Base-by-base conservation (phyloP, 2,797 vertebrate genomes). In the Bucorvus abyssinicus region DNA sequence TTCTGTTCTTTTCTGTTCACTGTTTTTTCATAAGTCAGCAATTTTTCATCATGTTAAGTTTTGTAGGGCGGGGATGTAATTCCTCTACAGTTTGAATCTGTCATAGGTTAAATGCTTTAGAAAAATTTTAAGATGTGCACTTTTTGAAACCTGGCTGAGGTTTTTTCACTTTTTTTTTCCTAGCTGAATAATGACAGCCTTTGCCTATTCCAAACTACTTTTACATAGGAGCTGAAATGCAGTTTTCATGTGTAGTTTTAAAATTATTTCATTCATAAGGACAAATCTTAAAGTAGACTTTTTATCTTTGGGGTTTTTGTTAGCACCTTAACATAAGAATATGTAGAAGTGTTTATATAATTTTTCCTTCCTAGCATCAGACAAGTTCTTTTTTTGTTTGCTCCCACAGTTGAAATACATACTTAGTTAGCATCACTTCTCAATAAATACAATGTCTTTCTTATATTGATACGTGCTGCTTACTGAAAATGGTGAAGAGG, bases 241-340 rank as follows among this genome's bases (percentile, higher is more conserved):
- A 50, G 11, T 71, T 92, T 68, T 75, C 7, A 0, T 52, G 4
- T 68, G 19, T 82, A 23, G 26, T 64, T 71, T 56, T 60, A 47
- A 53, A 90, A 32, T 63, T 74, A 24, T 6, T 91, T 93, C 40
- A 75, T 4, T 67, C 26, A 14, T 19, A 45, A 67, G 40, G 7
- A 56, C 18, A 92, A 75, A 69, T 61, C 27, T 61, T 53, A 9
- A 64, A 36, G 16, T 61, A 49, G 79, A 34, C 44, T 30, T 84
- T 49, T 69, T 77, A 7, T 49, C 27, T 64, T 40, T 9, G 21
- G 21, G 11, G 2, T 9, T 75, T 69, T 82, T 64, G 6, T 44
- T 89, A 67, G 22, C 23, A 30, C 3, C 1, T 89, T n/a, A 44
- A 4, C 0, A 0, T 26, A 74, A n/a, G 14, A 45, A 47, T 23